A percentile compares a stretch with the other conserved stretches of the same genome.
Conservation (phyloP, 64 coral and sea anemone species). For the Astreopora myriophthalma region DNA sequence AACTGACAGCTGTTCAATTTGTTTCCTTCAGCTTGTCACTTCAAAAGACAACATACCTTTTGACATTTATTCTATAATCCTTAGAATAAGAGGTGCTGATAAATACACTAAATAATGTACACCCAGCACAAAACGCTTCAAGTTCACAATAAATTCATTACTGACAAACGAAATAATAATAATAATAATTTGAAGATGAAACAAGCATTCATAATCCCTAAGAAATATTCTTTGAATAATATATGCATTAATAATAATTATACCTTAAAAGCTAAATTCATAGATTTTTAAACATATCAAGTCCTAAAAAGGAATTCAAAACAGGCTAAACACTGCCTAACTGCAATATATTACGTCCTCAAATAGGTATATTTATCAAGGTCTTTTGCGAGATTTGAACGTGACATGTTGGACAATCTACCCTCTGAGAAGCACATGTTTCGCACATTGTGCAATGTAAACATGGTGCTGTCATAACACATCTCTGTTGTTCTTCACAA, state of each 20-base stretch:
- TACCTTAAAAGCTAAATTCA: slow-evolving; percentile 99
- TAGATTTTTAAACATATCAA: slow-evolving; percentile 83
- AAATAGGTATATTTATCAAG: slow-evolving; percentile 84
- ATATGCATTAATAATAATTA: slow-evolving; percentile 94
- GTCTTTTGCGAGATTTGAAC: slow-evolving; percentile 88
- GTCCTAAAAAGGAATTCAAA: slow-evolving; percentile 92
- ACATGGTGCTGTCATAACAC: slow-evolving; percentile 92
- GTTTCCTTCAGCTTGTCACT: slow-evolving; percentile 11
- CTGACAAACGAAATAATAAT: slow-evolving; percentile 69
- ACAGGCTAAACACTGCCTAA: slow-evolving; percentile 77
- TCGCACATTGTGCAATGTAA: slow-evolving; percentile 95
- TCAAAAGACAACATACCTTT: slow-evolving; percentile 41
- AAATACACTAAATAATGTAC: slow-evolving; percentile 95
- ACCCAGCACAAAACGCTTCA: slow-evolving; percentile 92
- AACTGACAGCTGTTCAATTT: slow-evolving; percentile 42
- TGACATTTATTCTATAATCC: slow-evolving; percentile 83
- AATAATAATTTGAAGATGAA: slow-evolving; percentile 73
- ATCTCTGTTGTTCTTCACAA: slow-evolving; percentile 80
- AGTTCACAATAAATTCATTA: slow-evolving; percentile 85
- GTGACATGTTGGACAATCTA: slow-evolving; percentile 87
- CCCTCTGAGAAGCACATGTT: slow-evolving; percentile 75
- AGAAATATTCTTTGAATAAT: slow-evolving; percentile 98
- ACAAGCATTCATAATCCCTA: slow-evolving; percentile 97
- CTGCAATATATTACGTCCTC: slow-evolving; percentile 82
- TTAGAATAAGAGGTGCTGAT: slow-evolving; percentile 99